A percentile compares a stretch with the other conserved stretches of the same genome.
phyloP scores from a whole-genome alignment of 2,888 invertebrate genomes.

The Tridacna gigas region DNA sequence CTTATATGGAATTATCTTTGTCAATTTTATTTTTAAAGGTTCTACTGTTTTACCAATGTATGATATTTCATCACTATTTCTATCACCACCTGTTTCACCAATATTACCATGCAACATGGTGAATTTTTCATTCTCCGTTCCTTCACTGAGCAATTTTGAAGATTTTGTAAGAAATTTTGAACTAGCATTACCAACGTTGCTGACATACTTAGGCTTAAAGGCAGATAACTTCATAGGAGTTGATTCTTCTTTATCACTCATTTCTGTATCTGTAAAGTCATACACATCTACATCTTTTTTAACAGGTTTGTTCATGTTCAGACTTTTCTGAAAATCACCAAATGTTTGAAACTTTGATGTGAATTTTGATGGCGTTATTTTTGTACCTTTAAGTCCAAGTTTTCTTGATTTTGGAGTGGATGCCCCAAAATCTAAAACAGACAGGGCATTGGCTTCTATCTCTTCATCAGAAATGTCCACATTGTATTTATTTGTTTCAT shows the following conservation, averaged over 20 bases:
- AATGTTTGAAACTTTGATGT: conserved; percentile 13
- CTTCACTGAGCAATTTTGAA: conserved; percentile 5
- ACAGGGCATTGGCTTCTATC: conserved; percentile 12
- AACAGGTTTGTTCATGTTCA: conserved; percentile 6
- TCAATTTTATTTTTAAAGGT: conserved; percentile 62
- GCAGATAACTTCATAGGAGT: conserved; percentile 41
- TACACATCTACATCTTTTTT: conserved; percentile 59
- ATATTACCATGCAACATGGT: conserved; percentile 6
- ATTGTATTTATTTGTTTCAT: conserved; percentile 57
- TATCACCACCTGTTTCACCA: conserved; percentile 6
- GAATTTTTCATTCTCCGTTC: neutral
- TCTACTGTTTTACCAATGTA: conserved; percentile 61
- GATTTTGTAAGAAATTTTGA: conserved; percentile 52
- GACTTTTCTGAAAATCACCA: conserved; percentile 21
- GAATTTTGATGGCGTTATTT: conserved; percentile 29
- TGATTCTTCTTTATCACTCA: conserved; percentile 57
- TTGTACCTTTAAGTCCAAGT: conserved; percentile 16
- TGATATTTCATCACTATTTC: conserved; percentile 35
- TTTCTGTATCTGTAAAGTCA: conserved; percentile 61
- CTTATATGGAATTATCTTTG: conserved; percentile 59
- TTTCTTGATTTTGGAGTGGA: conserved; percentile 32
- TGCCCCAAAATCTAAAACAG: neutral
- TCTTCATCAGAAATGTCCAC: conserved; percentile 60
- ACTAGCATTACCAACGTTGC: conserved; percentile 45
- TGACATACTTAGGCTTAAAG: conserved; percentile 61